Base-by-base conservation (phyloP, 2,113 vertebrate species). In the Carassius carassius region DNA sequence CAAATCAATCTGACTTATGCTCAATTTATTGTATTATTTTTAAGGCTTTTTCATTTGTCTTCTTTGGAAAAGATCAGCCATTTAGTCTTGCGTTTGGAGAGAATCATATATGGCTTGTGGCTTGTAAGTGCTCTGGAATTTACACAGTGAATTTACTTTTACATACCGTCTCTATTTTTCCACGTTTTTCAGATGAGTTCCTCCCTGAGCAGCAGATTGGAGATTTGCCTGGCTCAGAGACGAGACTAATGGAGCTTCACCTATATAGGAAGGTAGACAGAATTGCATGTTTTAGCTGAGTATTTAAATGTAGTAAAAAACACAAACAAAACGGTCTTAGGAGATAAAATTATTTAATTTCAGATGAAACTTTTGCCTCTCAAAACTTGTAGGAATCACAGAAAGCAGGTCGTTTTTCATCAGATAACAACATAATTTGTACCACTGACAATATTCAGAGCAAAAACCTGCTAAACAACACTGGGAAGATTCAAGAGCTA, bases 401-500 rank as follows among this genome's bases (percentile, higher is more conserved):
- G 41, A 37, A 56, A 11, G 17, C 12, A 47, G 32, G 17, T 23
- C 21, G 81, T 32, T 60, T 35, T 35, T 79, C 85, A 5, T 60
- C 78, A 67, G 78, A 82, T 63, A 35, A 85, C 41, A 44, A 44
- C 47, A 88, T 88, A 2, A 63, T 77, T 16, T 83, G 49, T 37
- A 51, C 54, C 25, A 25, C 79, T 1, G 86, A 88, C 9, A 35
- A 77, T 23, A 37, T 67, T 49, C 41, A 80, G 44, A 86, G 82
- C 79, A 89, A 86, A 83, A 92, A 86, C 35, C 72, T 69, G 29
- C 84, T 84, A 41, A 88, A 84, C 41, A 93, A 92, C 87, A 92
- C 92, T 25, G 87, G 92, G 21, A 90, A 93, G 84, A 93, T 94
- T 83, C 89, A 41, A 51, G 92, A 94, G 75, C 65, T 94, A 44